These are phyloP conservation scores for Premnoplex brunnescens DNA, from an alignment of 2,797 vertebrate species.

Conservation along the genomic window DNA sequence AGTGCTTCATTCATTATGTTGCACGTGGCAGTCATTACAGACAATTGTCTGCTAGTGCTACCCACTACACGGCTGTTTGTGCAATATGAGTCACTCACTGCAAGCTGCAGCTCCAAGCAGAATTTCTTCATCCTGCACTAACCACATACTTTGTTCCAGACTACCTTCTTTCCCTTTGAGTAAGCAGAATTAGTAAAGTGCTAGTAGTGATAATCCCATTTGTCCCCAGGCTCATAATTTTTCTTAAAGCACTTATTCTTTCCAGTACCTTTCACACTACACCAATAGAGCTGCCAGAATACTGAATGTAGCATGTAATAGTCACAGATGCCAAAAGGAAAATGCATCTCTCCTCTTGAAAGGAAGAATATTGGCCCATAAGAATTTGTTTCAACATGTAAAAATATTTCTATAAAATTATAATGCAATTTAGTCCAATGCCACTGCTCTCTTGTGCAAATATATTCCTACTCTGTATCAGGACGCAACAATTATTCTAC, in stretches of 20 bases:
- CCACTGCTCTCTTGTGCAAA: neutral
- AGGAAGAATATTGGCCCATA: neutral
- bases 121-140: constrained; percentile 16
- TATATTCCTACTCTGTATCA: neutral
- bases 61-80: constrained; percentile 19
- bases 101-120: neutral
- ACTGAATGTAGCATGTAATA: neutral
- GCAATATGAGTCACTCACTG: constrained; percentile 2
- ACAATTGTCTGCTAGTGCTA: neutral
- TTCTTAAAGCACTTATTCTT: neutral
- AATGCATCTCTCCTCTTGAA: neutral
- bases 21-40: neutral
- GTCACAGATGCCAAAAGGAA: neutral
- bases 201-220: constrained; percentile 18
- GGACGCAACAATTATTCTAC: neutral
- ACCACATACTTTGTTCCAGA: neutral
- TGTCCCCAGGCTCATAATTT: constrained; percentile 11
- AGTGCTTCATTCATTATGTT: constrained; percentile 2
- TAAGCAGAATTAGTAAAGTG: constrained; percentile 20
- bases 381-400: neutral
- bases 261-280: neutral
- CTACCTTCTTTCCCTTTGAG: neutral
- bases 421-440: neutral
- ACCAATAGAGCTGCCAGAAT: neutral
- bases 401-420: neutral